phyloP scores from a whole-genome alignment of 2,888 invertebrate species.

The Chirona hameri region DNA sequence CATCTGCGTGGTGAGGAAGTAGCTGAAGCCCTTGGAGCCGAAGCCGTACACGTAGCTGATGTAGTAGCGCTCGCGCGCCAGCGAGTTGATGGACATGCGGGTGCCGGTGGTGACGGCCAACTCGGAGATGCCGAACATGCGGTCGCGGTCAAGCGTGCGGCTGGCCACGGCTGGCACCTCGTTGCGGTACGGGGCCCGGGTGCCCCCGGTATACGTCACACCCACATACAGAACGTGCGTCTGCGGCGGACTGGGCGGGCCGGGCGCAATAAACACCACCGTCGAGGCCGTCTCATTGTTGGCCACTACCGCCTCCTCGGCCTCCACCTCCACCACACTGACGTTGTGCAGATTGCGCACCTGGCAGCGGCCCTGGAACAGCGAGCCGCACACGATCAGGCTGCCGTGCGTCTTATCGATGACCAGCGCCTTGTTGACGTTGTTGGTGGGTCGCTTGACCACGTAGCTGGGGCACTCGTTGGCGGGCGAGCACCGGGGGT shows the following conservation, averaged over 20 bases:
- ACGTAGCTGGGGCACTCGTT: constrained; percentile 66
- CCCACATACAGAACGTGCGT: constrained; percentile 89
- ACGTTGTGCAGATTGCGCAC: constrained; percentile 86
- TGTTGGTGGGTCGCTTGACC: constrained; percentile 73
- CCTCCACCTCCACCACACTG: constrained; percentile 70
- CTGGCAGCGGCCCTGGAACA: constrained; percentile 86
- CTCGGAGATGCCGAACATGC: constrained; percentile 86
- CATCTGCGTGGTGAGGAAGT: constrained; percentile 91
- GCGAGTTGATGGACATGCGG: constrained; percentile 84
- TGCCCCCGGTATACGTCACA: constrained; percentile 69
- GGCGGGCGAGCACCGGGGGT: constrained; percentile 76
- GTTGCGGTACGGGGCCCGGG: constrained; percentile 82
- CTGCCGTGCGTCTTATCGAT: constrained; percentile 87
- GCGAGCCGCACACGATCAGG: constrained; percentile 85
- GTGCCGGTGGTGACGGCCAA: constrained; percentile 87
- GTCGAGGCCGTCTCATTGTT: constrained; percentile 93
- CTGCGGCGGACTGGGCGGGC: constrained; percentile 71
- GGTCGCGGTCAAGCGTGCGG: constrained; percentile 77
- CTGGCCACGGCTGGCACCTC: constrained; percentile 93
- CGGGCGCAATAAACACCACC: constrained; percentile 93
- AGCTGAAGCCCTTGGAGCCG: constrained; percentile 91
- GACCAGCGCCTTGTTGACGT: constrained; percentile 86
- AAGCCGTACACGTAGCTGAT: constrained; percentile 96
- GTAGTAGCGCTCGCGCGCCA: constrained; percentile 84
- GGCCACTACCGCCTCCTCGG: constrained; percentile 86